Evolutionary conservation across 2,797 vertebrate genomes (phyloP).

Genomic region (Todus mexicanus): DNA sequence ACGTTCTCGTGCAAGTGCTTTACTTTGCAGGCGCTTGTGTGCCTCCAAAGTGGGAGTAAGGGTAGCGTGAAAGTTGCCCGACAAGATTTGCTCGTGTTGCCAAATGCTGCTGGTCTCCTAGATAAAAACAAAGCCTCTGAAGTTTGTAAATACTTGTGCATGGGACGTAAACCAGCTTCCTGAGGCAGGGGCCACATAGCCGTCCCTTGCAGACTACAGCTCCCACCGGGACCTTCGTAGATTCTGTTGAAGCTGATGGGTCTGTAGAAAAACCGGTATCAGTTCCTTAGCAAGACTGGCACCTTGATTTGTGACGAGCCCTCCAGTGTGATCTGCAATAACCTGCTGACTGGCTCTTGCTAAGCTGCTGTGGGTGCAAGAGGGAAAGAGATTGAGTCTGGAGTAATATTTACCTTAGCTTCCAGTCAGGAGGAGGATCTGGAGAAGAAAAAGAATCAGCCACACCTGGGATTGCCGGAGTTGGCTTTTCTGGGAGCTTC

Average conservation of each 20-base stretch:
- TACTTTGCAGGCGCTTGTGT: neutral
- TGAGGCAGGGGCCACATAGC: neutral
- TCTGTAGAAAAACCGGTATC: neutral
- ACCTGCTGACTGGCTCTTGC: neutral
- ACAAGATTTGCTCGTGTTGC: neutral
- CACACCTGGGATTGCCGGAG: neutral
- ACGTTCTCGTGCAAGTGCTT: neutral
- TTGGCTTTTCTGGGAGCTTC: neutral
- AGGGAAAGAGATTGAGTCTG: neutral
- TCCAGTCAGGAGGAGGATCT: constrained; percentile 25
- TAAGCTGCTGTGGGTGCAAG: neutral
- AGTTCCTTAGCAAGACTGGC: neutral
- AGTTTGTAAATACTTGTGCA: neutral
- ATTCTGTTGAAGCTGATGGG: neutral
- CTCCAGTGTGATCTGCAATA: neutral
- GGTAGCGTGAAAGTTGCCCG: neutral
- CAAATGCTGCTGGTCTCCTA: neutral
- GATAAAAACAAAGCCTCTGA: neutral
- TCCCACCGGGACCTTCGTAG: neutral
- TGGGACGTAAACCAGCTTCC: neutral
- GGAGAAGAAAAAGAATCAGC: constrained; percentile 44
- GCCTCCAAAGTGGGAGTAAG: neutral
- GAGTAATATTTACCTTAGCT: constrained; percentile 37
- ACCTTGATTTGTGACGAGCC: neutral
- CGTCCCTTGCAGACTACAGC: neutral